Conservation (phyloP, 2,113 vertebrate species). For the Pangasianodon gigas region DNA sequence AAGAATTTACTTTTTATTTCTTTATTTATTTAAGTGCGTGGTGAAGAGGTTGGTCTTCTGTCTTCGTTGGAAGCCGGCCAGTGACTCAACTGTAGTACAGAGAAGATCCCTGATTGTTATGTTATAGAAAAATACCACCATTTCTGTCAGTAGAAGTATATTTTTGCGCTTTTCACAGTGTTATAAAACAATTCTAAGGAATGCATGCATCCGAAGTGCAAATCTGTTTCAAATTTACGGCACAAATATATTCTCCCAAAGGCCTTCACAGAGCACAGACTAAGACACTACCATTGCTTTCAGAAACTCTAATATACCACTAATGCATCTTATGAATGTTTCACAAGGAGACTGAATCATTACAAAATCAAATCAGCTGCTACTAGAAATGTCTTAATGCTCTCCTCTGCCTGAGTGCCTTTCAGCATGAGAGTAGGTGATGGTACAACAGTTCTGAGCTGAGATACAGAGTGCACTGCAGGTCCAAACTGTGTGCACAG, state of each 20-base stretch:
- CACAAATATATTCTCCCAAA: neutral
- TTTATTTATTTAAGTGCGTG: neutral
- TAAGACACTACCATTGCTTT: neutral
- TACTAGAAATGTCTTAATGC: slow-evolving; percentile 13
- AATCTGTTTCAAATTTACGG: neutral
- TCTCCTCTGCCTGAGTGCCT: neutral
- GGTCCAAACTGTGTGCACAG: neutral
- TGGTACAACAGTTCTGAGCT: neutral
- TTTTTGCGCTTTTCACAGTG: neutral
- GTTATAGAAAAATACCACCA: neutral
- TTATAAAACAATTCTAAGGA: neutral
- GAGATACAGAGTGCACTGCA: neutral
- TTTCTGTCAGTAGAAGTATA: neutral
- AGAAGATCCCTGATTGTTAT: neutral
- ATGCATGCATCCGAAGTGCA: neutral
- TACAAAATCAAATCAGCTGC: slow-evolving; percentile 8
- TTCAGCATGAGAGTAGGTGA: neutral
- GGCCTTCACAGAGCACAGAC: neutral
- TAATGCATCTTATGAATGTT: slow-evolving; percentile 21
- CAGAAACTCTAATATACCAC: neutral
- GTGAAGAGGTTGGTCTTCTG: neutral
- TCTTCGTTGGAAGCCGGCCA: neutral
- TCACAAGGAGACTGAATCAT: neutral
- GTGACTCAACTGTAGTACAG: neutral
- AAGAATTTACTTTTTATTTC: neutral